phyloP scores from a whole-genome alignment of 2,113 vertebrate species.

The Symphodus melops region DNA sequence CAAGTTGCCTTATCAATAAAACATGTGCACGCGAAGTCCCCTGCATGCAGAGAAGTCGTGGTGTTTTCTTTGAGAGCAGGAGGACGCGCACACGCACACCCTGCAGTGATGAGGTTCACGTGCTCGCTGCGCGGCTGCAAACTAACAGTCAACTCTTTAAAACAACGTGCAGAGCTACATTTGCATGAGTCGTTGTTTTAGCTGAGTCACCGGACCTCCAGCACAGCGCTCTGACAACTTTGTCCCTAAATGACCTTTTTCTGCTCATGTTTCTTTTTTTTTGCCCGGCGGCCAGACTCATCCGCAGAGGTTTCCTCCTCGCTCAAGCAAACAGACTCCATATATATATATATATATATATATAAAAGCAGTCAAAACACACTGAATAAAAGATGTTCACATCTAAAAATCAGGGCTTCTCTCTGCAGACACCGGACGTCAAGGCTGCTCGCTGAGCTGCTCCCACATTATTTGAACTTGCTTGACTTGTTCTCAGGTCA shows the following conservation, averaged over 20 bases:
- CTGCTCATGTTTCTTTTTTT: not conserved
- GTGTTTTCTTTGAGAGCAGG: not conserved
- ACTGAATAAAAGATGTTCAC: not conserved
- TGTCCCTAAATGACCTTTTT: not conserved
- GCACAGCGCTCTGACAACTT: not conserved
- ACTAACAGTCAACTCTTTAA: not conserved
- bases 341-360: too few relatives aligned
- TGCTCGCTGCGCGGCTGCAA: not conserved
- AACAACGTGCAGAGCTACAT: not conserved
- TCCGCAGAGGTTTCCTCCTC: not conserved
- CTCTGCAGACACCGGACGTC: not conserved
- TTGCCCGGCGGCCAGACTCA: not conserved
- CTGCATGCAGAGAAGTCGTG: not conserved
- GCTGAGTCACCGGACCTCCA: not conserved
- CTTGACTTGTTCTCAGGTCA: not conserved
- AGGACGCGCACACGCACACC: not conserved
- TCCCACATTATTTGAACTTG: not conserved
- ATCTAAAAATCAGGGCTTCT: not conserved
- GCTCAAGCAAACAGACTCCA: not conserved
- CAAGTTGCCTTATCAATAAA: slow-evolving; percentile 13
- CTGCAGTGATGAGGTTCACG: slow-evolving; percentile 12
- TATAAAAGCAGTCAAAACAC: not conserved
- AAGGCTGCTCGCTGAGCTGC: too few relatives aligned
- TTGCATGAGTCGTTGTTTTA: not conserved
- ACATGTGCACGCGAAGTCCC: not conserved